Evolutionary conservation across 2,888 invertebrate genomes (phyloP), one percentile per base, ranked within the genome.

Genomic region (Spilarctia lutea): DNA sequence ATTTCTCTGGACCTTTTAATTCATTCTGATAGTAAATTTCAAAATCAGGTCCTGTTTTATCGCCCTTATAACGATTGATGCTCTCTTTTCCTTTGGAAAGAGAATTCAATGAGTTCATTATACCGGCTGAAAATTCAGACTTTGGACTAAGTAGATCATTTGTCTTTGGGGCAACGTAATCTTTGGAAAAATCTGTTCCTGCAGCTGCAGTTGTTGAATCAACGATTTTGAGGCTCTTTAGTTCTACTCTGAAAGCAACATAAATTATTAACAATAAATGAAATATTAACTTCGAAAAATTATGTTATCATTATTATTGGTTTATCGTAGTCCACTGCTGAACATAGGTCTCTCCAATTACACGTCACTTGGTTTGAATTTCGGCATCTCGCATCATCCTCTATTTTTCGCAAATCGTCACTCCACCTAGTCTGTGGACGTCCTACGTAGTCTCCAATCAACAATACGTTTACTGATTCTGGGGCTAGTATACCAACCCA

Each of bases 21-120:
- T 91, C 92, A 68, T 92, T 94, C 82, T 92, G 89, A 60, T 90
- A 89, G 75, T 88, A 93, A 35, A 91, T 86, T 67, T 94, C 94
- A 79, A 91, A 94, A 77, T 93, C 93, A 2, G 89, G 77, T 75
- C 79, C 86, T 20, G 75, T 67, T 81, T 87, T 85, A 52, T 80
- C 80, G 18, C n/a, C 27, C 76, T 85, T 87, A 20, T 75, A 78
- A 73, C 68, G 79, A 48, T 75, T 82, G 16, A 42, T 20, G 20
- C 1, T 73, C 27, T 42, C 20, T 45, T 71, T 71, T 20, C 24
- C 16, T 30, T 63, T 71, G 13, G 63, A 18, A 45, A 42, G 18
- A 24, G 71, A 30, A 24, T 69, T 65, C 18, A 48, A 20, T 2
- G 68, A 42, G 10, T 63, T 69, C 33, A 52, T 60, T 39, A 66